Base-by-base conservation (phyloP, 1,140 invertebrate species). In the Micrasema longulum region DNA sequence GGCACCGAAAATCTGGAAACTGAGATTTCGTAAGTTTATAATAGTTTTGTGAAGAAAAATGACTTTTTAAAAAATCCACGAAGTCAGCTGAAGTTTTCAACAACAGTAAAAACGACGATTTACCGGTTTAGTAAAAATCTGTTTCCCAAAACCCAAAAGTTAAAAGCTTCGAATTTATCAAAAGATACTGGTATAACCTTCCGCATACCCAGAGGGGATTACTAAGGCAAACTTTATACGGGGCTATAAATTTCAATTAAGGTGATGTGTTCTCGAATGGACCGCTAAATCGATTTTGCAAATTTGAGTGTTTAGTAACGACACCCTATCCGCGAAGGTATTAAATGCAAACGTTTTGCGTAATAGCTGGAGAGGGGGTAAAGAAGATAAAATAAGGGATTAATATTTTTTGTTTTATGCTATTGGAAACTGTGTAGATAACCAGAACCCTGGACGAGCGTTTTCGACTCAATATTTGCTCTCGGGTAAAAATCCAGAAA, bases 161-260 rank as follows among this genome's bases (percentile, higher is more conserved):
- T 7, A 36, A 57, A 38, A 57, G 53, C 31, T 18, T 20, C 36
- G 36, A 57, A 57, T 57, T 57, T 57, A 57, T 57, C 53, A 57
- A 36, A 57, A 57, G 53, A 16, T n/a, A 35, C 53, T 16, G 20
- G 26, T 31, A 38, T 35, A 57, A 57, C 53, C 53, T 57, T 38
- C 10, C 2, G 5, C 10, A 14, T 5, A 1, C 31, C 53, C 53
- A 2, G 31, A 12, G 53, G 31, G 18, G 16, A 7, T 12, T 16
- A 52, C 18, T 38, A 14, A 16, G 31, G 53, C 9, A 18, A 36
- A 36, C 53, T 57, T 38, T 55, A 23, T 57, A 16, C 14, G n/a
- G 53, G 53, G 31, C 23, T 31, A 38, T 57, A 57, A 57, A 57
- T 57, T 57, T 57, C 53, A 57, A 57, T 57, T 57, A 57, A 57